phyloP scores from a whole-genome alignment of 2,888 invertebrate genomes.

The Dicranocentrus wangi region DNA sequence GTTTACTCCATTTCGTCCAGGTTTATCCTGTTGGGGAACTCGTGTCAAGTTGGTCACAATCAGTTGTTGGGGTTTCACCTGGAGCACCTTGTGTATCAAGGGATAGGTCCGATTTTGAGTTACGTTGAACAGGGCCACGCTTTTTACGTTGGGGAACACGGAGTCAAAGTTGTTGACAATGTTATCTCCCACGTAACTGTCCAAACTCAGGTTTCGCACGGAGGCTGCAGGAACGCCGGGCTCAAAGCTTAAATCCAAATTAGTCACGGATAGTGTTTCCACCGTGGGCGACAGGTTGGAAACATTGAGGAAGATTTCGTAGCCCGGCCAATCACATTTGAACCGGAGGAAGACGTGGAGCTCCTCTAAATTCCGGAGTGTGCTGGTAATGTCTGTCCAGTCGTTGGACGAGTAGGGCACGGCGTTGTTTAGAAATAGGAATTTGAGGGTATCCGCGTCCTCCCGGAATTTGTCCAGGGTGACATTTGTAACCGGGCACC shows the following conservation, averaged over 20 bases:
- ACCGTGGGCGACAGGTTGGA: slow-evolving; percentile 6
- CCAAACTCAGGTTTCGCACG: slow-evolving; percentile 29
- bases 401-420: slow-evolving; percentile 30
- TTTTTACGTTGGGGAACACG: slow-evolving; percentile 36
- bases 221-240: not conserved
- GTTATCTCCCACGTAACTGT: slow-evolving; percentile 24
- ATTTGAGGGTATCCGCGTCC: not conserved
- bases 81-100: slow-evolving; percentile 14
- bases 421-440: slow-evolving; percentile 38
- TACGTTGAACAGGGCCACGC: slow-evolving; percentile 45
- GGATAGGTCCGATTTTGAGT: slow-evolving; percentile 29
- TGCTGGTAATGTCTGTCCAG: not conserved
- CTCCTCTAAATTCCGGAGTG: slow-evolving; percentile 32
- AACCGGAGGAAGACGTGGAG: slow-evolving; percentile 48
- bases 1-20: not conserved
- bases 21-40: not conserved
- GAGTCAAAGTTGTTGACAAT: slow-evolving; percentile 20
- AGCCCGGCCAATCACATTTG: slow-evolving; percentile 53
- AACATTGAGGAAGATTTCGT: slow-evolving; percentile 44
- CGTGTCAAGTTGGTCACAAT: slow-evolving; percentile 38
- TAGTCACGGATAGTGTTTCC: slow-evolving; percentile 32
- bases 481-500: slow-evolving; percentile 23
- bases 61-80: slow-evolving; percentile 8
- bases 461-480: not conserved
- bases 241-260: slow-evolving; percentile 29